Evolutionary conservation across 2,113 vertebrate species (phyloP), one percentile per base, ranked within the genome.

Genomic region (Seriola dumerili): DNA sequence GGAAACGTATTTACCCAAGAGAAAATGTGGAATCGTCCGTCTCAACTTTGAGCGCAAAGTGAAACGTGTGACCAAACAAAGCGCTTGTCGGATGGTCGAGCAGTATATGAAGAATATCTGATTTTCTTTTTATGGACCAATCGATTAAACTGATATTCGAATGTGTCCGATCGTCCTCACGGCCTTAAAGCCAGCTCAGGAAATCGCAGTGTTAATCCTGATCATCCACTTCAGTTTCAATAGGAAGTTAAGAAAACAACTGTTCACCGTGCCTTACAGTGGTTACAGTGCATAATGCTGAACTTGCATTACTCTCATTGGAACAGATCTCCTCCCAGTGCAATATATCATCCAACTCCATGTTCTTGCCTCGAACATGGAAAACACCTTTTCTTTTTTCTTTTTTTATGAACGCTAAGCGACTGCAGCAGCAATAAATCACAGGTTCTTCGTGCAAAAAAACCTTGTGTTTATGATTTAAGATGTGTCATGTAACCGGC

Each of bases 351-450:
- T 75, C 50, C 63, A 72, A 79, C 73, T 64, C 57, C 64, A 50
- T 34, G 54, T 81, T 80, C 73, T 61, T 23, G 46, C 69, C 44
- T 67, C 11, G 0, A 58, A 59, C 55, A 67, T 67, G 78, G 57
- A 71, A 83, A 88, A 85, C 11, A n/a, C n/a, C 4, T 17, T 58
- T 75, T 66, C 38, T 12, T 38, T 29, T 29, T 29, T 29, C 2
- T 2, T 25, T 5, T 2, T 38, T 61, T 13, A 38, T 9, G 12
- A 71, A 62, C 77, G 68, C 17, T 55, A 73, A 75, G 81, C 2
- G 17, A 80, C 68, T 70, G 40, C 63, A 58, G 77, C 62, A 17
- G 80, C 69, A 66, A 92, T 91, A 84, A 88, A 91, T 90, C 88
- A 88, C 8, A 8, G 72, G 77, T 79, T 73, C 38, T 50, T 57